Conservation (phyloP, 2,113 vertebrate genomes). For the Zapornia atra region DNA sequence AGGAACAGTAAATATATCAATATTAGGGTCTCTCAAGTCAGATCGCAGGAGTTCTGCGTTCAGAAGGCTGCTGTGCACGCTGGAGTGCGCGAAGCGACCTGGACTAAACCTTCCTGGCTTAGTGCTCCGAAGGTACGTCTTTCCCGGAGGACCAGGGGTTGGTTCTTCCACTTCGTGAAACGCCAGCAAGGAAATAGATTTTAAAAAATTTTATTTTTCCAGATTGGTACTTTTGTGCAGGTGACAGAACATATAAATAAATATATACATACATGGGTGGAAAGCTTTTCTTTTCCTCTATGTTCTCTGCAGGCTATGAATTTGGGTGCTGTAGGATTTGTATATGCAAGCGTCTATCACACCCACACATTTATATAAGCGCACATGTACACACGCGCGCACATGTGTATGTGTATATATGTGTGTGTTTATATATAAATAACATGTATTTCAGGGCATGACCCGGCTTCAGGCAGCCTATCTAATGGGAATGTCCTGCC, state of each 20-base stretch:
- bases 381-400: not conserved
- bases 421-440: not conserved
- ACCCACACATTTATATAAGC: not conserved
- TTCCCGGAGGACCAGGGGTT: not conserved
- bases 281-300: not conserved
- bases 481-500: not conserved
- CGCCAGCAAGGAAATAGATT: not conserved
- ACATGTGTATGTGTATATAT: not conserved
- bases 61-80: not conserved
- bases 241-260: not conserved
- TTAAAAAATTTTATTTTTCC: not conserved
- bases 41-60: not conserved
- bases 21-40: constrained; percentile 36
- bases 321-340: not conserved
- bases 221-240: not conserved
- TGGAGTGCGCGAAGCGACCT: not conserved
- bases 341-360: not conserved
- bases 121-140: not conserved
- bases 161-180: not conserved
- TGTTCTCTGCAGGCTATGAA: not conserved
- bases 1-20: constrained; percentile 66
- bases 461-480: not conserved
- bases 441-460: not conserved
- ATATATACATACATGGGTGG: not conserved
- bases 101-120: not conserved